A percentile compares a stretch with the other conserved stretches of the same genome.
phyloP scores from a whole-genome alignment of 2,113 vertebrate genomes.

The Rhinogobius similis region DNA sequence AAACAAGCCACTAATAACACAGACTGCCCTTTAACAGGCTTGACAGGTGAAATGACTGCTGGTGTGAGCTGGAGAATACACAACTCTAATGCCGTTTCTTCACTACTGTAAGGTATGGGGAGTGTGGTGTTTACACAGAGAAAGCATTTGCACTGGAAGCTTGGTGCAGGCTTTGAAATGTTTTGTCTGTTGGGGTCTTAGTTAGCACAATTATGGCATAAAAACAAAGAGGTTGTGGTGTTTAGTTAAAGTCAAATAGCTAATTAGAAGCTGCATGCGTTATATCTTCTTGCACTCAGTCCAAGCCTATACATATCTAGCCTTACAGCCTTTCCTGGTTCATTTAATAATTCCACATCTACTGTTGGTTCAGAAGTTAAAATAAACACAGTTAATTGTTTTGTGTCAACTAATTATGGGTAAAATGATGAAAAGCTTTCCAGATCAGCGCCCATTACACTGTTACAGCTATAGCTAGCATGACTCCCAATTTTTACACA shows the following conservation, averaged over 20 bases:
- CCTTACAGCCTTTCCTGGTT: constrained; percentile 22
- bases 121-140: not conserved
- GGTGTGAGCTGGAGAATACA: constrained; percentile 6
- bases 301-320: no score
- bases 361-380: constrained; percentile 28
- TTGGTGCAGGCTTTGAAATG: not conserved
- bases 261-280: no score
- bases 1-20: constrained; percentile 60
- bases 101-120: not conserved
- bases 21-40: constrained; percentile 54
- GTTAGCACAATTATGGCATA: not conserved
- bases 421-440: constrained; percentile 42
- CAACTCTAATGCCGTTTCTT: not conserved
- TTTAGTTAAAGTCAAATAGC: not conserved
- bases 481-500: constrained; percentile 22
- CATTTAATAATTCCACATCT: constrained; percentile 48
- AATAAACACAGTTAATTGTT: constrained; percentile 44
- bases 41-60: constrained; percentile 43
- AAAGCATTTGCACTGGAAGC: not conserved
- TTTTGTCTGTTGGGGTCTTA: not conserved
- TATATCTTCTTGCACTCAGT: no score
- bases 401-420: constrained; percentile 45
- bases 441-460: constrained; percentile 11
- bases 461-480: constrained; percentile 1
- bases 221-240: not conserved